phyloP scores from a whole-genome alignment of 2,113 vertebrate genomes.

The Chelonoidis abingdonii region DNA sequence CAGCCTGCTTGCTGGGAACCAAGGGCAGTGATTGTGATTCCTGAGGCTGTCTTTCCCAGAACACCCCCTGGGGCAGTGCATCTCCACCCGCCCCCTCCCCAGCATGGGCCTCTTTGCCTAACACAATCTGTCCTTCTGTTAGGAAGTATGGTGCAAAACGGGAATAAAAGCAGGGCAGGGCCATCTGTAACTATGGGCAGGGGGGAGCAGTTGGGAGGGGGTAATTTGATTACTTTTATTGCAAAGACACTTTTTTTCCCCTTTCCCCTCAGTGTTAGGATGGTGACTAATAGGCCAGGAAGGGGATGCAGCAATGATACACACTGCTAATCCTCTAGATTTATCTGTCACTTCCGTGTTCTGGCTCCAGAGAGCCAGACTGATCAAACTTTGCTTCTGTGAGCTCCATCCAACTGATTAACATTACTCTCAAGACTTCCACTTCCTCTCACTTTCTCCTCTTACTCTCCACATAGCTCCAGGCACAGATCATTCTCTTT shows the following conservation, averaged over 20 bases:
- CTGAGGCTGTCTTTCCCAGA: not conserved
- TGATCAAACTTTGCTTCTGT: not conserved
- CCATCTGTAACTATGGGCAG: not conserved
- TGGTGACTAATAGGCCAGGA: constrained; percentile 45
- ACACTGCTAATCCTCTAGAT: constrained; percentile 46
- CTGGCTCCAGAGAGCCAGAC: not conserved
- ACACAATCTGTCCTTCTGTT: not conserved
- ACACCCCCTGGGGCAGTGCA: not conserved
- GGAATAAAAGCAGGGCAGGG: not conserved
- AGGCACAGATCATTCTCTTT: not conserved
- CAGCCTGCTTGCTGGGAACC: fast-evolving
- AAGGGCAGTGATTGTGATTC: not conserved
- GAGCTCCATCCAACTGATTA: not conserved
- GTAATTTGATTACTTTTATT: constrained; percentile 12
- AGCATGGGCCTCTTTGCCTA: fast-evolving
- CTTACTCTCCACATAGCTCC: not conserved
- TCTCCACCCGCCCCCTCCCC: fast-evolving
- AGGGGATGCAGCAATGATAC: constrained; percentile 30
- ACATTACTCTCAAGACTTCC: fast-evolving
- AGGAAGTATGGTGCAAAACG: not conserved
- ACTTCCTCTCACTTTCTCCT: fast-evolving
- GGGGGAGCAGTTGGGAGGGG: not conserved
- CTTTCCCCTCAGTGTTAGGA: not conserved
- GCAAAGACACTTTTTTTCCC: not conserved
- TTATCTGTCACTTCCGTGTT: constrained; percentile 33